Base-by-base conservation (phyloP, 2,888 invertebrate genomes). In the Cataglyphis livida region DNA sequence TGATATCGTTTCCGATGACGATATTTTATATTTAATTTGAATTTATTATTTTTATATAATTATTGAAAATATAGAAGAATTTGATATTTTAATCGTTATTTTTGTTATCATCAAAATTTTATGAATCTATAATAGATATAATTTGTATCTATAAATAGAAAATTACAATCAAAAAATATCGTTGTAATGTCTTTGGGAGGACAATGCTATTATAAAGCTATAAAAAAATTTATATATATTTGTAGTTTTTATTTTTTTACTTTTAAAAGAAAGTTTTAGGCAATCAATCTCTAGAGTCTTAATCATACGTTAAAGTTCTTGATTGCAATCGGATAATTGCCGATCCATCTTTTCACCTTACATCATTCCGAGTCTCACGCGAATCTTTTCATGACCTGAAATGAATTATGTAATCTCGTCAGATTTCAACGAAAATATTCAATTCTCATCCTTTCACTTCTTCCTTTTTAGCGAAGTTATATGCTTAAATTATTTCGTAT, bases 361-460 rank as follows among this genome's bases (percentile, higher is more conserved):
- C 28, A 35, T 25, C 59, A 7, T 65, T 57, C 18, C 10, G 2
- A n/a, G 25, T 68, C n/a, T 76, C 12, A 54, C n/a, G n/a, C 38
- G 10, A 21, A 18, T 35, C 35, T 21, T 21, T 21, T 65, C 74
- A 3, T 28, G 57, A 73, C 32, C 32, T 64, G 44, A 65, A 54
- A 41, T 9, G 18, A 1, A 70, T 76, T 76, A 70, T 54, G 41
- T 57, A 70, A 76, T 41, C 38, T 66, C 12, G 18, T 51, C 25
- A n/a, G 25, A 54, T 35, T 18, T 38, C n/a, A 21, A 25, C 9
- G 28, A 54, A 70, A 70, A 68, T 38, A 12, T 68, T 51, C 25
- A 71, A 12, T 41, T 18, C 54, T 9, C 25, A 68, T 54, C 28
- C 41, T 66, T 76, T 57, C 76, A 76, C 51, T 57, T 76, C 12